Conservation (phyloP, 2,113 vertebrate species). For the Thamnaconus septentrionalis region DNA sequence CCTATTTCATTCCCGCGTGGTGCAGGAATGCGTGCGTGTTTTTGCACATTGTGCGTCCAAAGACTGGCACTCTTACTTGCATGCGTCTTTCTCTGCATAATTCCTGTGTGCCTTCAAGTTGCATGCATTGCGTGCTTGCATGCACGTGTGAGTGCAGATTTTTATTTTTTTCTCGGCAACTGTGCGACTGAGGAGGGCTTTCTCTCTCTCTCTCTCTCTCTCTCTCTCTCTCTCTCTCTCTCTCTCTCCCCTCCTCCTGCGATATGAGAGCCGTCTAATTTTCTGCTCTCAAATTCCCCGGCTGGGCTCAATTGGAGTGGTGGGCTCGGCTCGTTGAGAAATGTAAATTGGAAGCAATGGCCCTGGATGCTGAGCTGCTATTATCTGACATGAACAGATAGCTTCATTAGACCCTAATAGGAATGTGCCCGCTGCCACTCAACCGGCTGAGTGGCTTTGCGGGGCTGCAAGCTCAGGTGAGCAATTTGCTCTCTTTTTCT, state of each 20-base stretch:
- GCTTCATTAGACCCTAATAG: constrained; percentile 79
- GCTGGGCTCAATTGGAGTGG: constrained; percentile 78
- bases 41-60: background rate
- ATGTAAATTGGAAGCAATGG: constrained; percentile 82
- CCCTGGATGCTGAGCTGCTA: constrained; percentile 74
- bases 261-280: constrained; percentile 76
- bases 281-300: constrained; percentile 79
- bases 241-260: constrained; percentile 20
- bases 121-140: constrained; percentile 2
- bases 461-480: constrained; percentile 57
- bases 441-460: constrained; percentile 50
- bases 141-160: constrained; percentile 10
- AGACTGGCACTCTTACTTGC: background rate
- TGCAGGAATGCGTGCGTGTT: background rate
- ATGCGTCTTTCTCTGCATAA: too few relatives aligned
- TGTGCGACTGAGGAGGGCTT: constrained; percentile 70
- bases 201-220: background rate
- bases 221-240: too few relatives aligned
- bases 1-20: constrained; percentile 17
- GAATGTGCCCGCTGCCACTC: constrained; percentile 69
- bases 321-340: constrained; percentile 78
- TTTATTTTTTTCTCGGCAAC: constrained; percentile 35
- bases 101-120: background rate
- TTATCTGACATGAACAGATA: constrained; percentile 82
- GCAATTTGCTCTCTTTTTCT: constrained; percentile 40